These are phyloP conservation scores for Ischnura elegans DNA, from an alignment of 2,888 invertebrate genomes.

Conservation along the genomic window DNA sequence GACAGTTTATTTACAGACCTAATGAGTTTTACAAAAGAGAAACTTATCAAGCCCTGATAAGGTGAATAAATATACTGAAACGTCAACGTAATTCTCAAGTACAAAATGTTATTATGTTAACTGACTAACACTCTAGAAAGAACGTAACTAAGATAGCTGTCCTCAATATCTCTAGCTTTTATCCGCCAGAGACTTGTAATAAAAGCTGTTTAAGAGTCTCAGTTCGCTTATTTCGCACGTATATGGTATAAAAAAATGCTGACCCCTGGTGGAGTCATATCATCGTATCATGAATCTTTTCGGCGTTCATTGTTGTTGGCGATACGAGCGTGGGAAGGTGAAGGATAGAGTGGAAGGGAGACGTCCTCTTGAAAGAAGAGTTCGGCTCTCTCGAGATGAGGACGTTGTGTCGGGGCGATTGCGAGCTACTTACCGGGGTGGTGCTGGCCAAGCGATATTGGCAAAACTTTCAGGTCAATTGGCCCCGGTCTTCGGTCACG, in stretches of 20 bases:
- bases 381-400: slow-evolving; percentile 11
- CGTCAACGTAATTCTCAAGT: too few species aligned
- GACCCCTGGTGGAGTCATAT: not conserved
- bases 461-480: slow-evolving; percentile 51
- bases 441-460: slow-evolving; percentile 33
- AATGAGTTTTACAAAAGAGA: too few species aligned
- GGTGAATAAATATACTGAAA: too few species aligned
- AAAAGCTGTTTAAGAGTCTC: not conserved
- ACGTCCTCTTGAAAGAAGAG: not conserved
- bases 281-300: not conserved
- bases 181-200: too few species aligned
- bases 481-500: not conserved
- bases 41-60: too few species aligned
- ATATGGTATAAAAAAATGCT: not conserved
- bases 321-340: not conserved
- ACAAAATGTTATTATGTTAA: too few species aligned
- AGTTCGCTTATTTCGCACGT: not conserved
- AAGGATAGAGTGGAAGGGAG: not conserved
- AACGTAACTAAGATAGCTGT: too few species aligned
- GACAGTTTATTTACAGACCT: too few species aligned
- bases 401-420: not conserved
- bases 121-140: too few species aligned
- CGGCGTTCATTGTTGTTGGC: slow-evolving; percentile 12
- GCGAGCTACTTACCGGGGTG: not conserved
- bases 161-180: too few species aligned